Conservation (phyloP, 2,888 invertebrate species). For the Pachydiplax longipennis region DNA sequence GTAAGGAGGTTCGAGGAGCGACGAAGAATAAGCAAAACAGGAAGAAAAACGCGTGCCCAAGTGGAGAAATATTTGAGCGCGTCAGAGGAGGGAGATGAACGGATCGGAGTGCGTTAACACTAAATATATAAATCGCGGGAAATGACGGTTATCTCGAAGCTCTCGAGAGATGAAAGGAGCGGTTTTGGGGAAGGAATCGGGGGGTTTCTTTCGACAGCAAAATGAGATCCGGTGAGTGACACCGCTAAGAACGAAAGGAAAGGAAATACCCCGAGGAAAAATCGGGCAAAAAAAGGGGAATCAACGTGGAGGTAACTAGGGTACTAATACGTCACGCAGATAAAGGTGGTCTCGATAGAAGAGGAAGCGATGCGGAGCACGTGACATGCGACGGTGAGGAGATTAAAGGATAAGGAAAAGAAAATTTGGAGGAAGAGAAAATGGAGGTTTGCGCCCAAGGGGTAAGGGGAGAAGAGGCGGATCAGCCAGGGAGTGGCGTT, state of each 20-base stretch:
- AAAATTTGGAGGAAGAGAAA: background rate
- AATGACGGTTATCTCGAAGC: too few relatives aligned
- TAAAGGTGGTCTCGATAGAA: background rate
- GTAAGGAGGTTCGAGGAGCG: too few relatives aligned
- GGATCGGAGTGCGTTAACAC: too few relatives aligned
- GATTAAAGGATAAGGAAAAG: background rate
- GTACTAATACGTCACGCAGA: background rate
- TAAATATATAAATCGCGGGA: too few relatives aligned
- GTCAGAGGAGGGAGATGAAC: too few relatives aligned
- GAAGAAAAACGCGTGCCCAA: too few relatives aligned
- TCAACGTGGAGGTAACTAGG: background rate
- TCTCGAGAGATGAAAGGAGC: background rate
- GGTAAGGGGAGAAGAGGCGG: background rate
- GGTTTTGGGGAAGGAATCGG: background rate
- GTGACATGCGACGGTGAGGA: background rate
- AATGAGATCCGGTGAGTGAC: background rate
- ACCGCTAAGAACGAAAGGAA: background rate
- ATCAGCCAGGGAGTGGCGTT: background rate
- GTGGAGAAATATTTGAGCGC: too few relatives aligned
- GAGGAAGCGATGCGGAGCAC: background rate
- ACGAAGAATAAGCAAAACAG: background rate
- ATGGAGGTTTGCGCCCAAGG: background rate
- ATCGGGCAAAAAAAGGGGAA: background rate
- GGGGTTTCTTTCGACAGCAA: background rate
- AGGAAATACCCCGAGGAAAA: background rate